Evolutionary conservation across 1,140 invertebrate genomes (phyloP).

Genomic region (Papilio glaucus): DNA sequence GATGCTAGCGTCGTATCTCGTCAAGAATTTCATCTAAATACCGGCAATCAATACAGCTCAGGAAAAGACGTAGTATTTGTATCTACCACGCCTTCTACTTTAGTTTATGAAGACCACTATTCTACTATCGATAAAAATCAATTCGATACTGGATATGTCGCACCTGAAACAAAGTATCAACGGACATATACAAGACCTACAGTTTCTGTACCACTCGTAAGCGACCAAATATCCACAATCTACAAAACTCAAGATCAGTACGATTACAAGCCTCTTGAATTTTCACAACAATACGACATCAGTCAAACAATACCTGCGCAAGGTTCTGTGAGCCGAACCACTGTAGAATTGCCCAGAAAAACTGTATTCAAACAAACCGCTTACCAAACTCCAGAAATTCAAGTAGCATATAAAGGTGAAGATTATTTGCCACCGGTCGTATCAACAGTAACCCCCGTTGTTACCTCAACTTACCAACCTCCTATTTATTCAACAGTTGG

Average conservation of each 20-base stretch:
- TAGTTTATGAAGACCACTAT: constrained; percentile 74
- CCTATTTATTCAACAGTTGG: constrained; percentile 56
- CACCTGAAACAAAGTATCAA: constrained; percentile 59
- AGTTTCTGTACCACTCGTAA: constrained; percentile 52
- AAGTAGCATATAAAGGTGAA: constrained; percentile 67
- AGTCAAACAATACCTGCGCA: constrained; percentile 45
- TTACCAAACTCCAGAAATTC: constrained; percentile 68
- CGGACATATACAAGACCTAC: constrained; percentile 58
- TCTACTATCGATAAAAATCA: constrained; percentile 55
- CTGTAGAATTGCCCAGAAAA: constrained; percentile 49
- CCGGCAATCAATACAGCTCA: constrained; percentile 48
- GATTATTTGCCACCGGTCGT: constrained; percentile 73
- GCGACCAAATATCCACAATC: constrained; percentile 51
- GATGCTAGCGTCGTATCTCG: constrained; percentile 74
- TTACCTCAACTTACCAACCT: constrained; percentile 65
- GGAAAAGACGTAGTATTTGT: constrained; percentile 66
- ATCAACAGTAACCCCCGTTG: constrained; percentile 55
- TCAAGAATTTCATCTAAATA: constrained; percentile 66
- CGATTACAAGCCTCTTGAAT: constrained; percentile 55
- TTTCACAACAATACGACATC: constrained; percentile 59
- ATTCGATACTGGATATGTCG: constrained; percentile 69
- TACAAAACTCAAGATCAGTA: constrained; percentile 56
- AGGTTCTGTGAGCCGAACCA: constrained; percentile 50
- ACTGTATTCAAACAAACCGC: constrained; percentile 58
- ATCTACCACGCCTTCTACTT: constrained; percentile 69